Conservation (phyloP, 1,140 invertebrate genomes). For the Physella acuta region DNA sequence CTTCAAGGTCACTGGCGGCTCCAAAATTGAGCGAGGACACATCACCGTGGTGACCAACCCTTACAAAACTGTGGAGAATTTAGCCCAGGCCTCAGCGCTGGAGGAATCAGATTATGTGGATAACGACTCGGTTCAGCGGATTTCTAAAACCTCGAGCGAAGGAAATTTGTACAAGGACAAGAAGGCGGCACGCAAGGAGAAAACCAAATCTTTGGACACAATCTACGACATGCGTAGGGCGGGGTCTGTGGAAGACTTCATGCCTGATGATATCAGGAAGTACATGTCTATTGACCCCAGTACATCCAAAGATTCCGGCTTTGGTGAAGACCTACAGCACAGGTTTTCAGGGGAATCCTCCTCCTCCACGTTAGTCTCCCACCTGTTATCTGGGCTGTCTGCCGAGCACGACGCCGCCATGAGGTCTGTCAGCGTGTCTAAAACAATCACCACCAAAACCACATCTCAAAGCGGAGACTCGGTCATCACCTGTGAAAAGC, state of each 20-base stretch:
- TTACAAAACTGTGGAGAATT: slow-evolving; percentile 21
- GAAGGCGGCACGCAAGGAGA: background rate
- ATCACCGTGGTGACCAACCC: slow-evolving; percentile 19
- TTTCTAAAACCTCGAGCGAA: slow-evolving; percentile 25
- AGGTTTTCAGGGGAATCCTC: slow-evolving; percentile 11
- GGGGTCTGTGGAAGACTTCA: slow-evolving; percentile 34
- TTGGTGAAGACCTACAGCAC: slow-evolving; percentile 22
- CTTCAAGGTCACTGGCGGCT: background rate
- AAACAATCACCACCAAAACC: slow-evolving; percentile 26
- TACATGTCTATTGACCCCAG: slow-evolving; percentile 31
- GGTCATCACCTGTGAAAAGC: slow-evolving; percentile 10
- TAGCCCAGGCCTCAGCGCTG: slow-evolving; percentile 7
- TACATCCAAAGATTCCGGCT: slow-evolving; percentile 23
- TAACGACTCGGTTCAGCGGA: background rate
- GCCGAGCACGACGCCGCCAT: background rate
- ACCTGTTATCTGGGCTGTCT: background rate
- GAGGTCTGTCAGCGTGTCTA: slow-evolving; percentile 8
- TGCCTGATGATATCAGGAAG: slow-evolving; percentile 31
- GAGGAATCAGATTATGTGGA: slow-evolving; percentile 1
- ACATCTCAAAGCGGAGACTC: slow-evolving; percentile 14
- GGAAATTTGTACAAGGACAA: slow-evolving; percentile 9
- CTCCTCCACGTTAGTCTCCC: background rate
- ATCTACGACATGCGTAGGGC: slow-evolving; percentile 21
- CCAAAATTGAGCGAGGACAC: background rate
- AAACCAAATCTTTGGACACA: slow-evolving; percentile 4